These are phyloP conservation scores for Carassius gibelio DNA, from an alignment of 2,113 vertebrate species.

Conservation along the genomic window DNA sequence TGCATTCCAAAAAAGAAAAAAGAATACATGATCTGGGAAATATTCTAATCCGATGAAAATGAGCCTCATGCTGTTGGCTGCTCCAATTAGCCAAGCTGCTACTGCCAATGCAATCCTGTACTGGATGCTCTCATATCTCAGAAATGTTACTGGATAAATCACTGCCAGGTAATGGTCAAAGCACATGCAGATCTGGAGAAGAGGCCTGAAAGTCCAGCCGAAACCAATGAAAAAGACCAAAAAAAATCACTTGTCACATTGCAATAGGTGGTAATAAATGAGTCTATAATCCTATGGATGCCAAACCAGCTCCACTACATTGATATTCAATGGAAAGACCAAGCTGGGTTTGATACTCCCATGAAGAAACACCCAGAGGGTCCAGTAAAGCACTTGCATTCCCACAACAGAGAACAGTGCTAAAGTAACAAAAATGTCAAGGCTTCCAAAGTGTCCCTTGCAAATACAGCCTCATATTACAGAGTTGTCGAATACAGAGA, in stretches of 20 bases:
- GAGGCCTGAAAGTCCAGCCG: constrained; percentile 23
- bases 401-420: constrained; percentile 29
- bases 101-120: constrained; percentile 28
- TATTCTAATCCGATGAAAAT: neutral
- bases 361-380: constrained; percentile 26
- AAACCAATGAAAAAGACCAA: neutral
- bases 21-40: constrained; percentile 25
- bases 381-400: neutral
- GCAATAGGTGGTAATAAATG: neutral
- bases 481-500: neutral
- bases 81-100: neutral
- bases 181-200: constrained; percentile 39
- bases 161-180: constrained; percentile 2
- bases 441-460: neutral
- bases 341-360: constrained; percentile 4
- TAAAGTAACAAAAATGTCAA: neutral
- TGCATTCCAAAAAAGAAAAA: neutral
- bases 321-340: constrained; percentile 22
- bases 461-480: neutral
- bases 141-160: constrained; percentile 28
- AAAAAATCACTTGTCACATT: neutral
- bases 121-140: constrained; percentile 26
- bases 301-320: constrained; percentile 18
- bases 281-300: neutral
- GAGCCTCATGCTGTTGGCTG: neutral